Conservation (phyloP, 30 jellyfish, hydroid and myxozoan genomes). For the Catostylus mosaicus region DNA sequence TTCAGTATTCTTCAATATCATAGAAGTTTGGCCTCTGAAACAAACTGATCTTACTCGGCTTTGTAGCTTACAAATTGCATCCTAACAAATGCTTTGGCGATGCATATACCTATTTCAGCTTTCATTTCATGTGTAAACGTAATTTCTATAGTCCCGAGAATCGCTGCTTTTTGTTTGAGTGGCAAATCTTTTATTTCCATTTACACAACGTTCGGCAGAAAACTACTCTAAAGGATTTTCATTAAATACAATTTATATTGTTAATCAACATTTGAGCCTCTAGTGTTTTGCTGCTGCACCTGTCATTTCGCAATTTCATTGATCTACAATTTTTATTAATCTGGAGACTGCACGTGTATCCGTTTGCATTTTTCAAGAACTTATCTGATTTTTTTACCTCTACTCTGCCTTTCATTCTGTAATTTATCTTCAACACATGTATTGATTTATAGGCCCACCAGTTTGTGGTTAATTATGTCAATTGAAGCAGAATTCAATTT, state of each 20-base stretch:
- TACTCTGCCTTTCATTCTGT: neutral
- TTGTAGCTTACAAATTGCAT: too few species aligned
- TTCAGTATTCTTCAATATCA: too few species aligned
- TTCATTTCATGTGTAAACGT: neutral
- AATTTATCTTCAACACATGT: conserved; percentile 2
- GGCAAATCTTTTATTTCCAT: neutral
- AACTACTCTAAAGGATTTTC: neutral
- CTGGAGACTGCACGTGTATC: conserved; percentile 18
- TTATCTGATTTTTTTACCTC: conserved; percentile 10
- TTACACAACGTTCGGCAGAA: neutral
- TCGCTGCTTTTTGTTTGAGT: neutral
- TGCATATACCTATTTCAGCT: neutral
- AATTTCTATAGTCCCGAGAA: neutral
- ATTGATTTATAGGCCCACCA: conserved; percentile 44
- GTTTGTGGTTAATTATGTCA: conserved; percentile 15
- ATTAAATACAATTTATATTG: too few species aligned
- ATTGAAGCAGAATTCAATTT: conserved; percentile 22
- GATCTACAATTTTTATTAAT: neutral
- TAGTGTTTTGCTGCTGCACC: conserved; percentile 5
- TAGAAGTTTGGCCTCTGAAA: too few species aligned
- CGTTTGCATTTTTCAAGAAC: neutral
- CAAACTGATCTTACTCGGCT: too few species aligned
- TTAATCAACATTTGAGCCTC: neutral
- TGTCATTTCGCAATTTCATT: neutral
- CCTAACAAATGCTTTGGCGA: neutral